Base-by-base conservation (phyloP, 2,888 invertebrate species). In the Tridacna crocea region DNA sequence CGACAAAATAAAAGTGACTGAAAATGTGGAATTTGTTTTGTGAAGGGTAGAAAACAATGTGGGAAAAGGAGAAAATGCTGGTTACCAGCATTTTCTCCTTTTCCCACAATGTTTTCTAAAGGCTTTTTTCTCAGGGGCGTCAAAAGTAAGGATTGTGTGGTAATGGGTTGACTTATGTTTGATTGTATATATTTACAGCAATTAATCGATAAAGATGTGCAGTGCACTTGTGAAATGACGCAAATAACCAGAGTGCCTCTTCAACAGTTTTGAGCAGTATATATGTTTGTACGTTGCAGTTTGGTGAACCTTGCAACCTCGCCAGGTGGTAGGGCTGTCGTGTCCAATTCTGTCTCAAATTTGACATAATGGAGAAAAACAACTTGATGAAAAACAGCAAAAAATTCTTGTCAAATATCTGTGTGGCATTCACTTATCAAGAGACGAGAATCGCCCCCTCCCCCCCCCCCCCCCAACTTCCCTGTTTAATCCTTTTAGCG, bases 251-350 rank as follows among this genome's bases (percentile, higher is more conserved):
- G 36, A 36, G 8, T 36, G 36, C 2, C 36, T 36, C 36, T 36
- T 36, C 36, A 36, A 36, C 8, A 4, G 36, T 36, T 36, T 36
- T 36, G 36, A 36, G 36, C 36, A 36, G 36, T 36, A 36, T 36
- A 36, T 36, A 51, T 51, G 51, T 51, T 3, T 19, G 55, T 55
- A 11, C 55, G 55, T 15, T 55, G 55, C 55, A 55, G 19, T 55
- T 3, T 55, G 6, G 19, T 55, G 19, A 55, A 55, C 55, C 55
- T 19, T 19, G 3, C 55, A 55, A 55, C 19, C 55, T 19, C 55
- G 46, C 61, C 78, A 78, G 78, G 78, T 78, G 78, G 65, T 36
- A 55, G 72, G 65, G 10, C 72, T 77, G 77, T 77, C 77, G 26
- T 72, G 36, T 70, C 22, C 17, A 48, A 22, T 46, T 61, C 48